phyloP scores from a whole-genome alignment of 2,113 vertebrate genomes.

The Malaclemys terrapin region DNA sequence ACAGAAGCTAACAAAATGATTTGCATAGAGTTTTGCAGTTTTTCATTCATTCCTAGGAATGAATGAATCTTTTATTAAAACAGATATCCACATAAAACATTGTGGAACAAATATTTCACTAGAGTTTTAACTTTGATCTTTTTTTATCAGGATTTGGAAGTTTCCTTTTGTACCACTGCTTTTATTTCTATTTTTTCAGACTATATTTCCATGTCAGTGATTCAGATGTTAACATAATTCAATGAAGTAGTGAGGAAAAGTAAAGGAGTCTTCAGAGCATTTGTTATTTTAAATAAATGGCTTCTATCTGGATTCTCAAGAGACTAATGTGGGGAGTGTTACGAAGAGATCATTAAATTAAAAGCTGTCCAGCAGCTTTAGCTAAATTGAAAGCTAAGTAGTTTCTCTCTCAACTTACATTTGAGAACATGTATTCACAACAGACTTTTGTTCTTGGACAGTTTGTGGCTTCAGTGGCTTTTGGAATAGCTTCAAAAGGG shows the following conservation, averaged over 20 bases:
- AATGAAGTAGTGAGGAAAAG: not conserved
- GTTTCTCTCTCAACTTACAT: not conserved
- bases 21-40: not conserved
- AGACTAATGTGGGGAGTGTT: not conserved
- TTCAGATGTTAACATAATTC: not conserved
- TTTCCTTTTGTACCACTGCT: not conserved
- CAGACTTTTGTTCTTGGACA: not conserved
- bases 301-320: rapidly evolving
- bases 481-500: not conserved
- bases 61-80: no score
- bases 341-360: not conserved
- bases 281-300: not conserved
- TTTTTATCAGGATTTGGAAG: not conserved
- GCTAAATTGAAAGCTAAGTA: not conserved
- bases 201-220: not conserved
- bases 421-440: not conserved
- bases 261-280: not conserved
- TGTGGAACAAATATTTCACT: no score
- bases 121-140: no score
- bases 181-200: not conserved
- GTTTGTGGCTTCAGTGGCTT: not conserved
- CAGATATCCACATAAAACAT: no score
- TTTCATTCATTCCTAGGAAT: not conserved
- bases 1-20: not conserved
- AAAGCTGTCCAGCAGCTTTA: not conserved